Evolutionary conservation across 2,888 invertebrate species (phyloP).

Genomic region (Thalpophila matura): DNA sequence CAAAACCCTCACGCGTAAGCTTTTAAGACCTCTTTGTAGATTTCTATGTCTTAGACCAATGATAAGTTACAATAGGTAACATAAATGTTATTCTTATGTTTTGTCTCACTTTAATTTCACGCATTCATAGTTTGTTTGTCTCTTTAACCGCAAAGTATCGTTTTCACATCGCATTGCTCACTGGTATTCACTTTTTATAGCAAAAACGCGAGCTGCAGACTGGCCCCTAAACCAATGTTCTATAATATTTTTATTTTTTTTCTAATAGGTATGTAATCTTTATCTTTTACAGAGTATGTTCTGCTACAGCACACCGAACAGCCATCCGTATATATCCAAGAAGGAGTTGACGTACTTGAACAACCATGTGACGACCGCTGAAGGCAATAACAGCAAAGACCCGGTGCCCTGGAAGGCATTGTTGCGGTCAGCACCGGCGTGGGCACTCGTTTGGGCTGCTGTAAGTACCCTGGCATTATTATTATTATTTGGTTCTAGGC

Average conservation of each 20-base stretch:
- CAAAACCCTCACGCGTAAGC: no score
- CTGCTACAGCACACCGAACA: slow-evolving; percentile 88
- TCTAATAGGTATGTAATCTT: background rate
- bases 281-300: slow-evolving; percentile 80
- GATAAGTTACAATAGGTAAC: no score
- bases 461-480: slow-evolving; percentile 74
- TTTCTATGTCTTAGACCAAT: no score
- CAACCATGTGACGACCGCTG: slow-evolving; percentile 90
- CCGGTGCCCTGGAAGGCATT: slow-evolving; percentile 94
- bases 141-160: no score
- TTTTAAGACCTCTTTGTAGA: no score
- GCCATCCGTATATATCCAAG: slow-evolving; percentile 89
- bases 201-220: background rate
- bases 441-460: slow-evolving; percentile 94
- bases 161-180: background rate
- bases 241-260: no score
- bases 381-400: slow-evolving; percentile 84
- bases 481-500: background rate
- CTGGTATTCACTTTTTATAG: background rate
- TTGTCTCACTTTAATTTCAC: no score
- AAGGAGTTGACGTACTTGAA: slow-evolving; percentile 88
- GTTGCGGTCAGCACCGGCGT: slow-evolving; percentile 92
- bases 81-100: no score
- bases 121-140: no score
- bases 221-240: no score